phyloP scores from a whole-genome alignment of 2,888 invertebrate species.

The Acleris emargana region DNA sequence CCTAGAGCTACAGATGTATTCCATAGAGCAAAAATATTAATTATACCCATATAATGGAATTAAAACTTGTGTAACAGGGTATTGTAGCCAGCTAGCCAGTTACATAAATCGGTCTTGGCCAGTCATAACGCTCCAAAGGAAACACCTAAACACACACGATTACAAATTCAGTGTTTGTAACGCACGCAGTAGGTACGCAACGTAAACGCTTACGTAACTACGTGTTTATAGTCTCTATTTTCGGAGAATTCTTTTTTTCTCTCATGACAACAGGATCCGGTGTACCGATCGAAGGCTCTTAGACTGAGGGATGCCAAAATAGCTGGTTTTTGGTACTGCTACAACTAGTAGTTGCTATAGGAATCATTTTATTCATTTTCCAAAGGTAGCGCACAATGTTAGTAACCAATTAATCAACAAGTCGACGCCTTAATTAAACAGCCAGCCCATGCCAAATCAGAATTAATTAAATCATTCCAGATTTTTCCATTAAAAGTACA shows the following conservation, averaged over 20 bases:
- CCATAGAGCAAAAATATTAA: not conserved
- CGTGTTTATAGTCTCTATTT: conserved; percentile 30
- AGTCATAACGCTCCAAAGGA: conserved; percentile 15
- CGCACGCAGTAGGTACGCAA: conserved; percentile 22
- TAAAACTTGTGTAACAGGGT: not conserved
- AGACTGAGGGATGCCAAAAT: not conserved
- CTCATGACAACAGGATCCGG: conserved; percentile 16
- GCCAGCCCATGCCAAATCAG: conserved; percentile 5
- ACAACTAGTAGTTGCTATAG: too few species aligned
- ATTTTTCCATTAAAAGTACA: too few species aligned
- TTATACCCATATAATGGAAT: conserved; percentile 5
- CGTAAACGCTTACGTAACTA: conserved; percentile 26
- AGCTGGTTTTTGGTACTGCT: too few species aligned
- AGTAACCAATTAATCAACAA: too few species aligned
- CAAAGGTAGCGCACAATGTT: too few species aligned
- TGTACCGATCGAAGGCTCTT: not conserved
- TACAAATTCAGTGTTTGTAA: conserved; percentile 32
- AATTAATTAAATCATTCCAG: conserved; percentile 3
- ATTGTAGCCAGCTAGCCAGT: conserved; percentile 6
- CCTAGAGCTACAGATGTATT: too few species aligned
- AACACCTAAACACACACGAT: conserved; percentile 34
- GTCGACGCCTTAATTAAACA: conserved; percentile 1
- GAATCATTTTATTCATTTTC: too few species aligned
- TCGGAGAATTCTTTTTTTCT: conserved; percentile 32
- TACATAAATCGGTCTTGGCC: conserved; percentile 6